These are phyloP conservation scores for Eugnorisma glareosa DNA, from an alignment of 2,888 invertebrate species.

Conservation along the genomic window DNA sequence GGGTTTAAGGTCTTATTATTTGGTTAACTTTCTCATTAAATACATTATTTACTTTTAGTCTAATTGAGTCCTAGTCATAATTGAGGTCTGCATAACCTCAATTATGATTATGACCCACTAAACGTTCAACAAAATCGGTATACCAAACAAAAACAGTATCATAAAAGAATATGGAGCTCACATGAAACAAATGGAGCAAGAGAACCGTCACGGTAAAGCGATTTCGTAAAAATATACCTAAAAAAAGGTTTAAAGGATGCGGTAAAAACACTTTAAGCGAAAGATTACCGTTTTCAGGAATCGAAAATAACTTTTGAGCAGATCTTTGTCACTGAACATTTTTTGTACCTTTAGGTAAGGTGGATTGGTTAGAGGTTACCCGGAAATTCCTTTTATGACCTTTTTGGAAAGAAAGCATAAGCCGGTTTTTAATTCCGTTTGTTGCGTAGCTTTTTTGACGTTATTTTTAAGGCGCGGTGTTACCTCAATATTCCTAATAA, in stretches of 20 bases:
- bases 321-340: conserved; percentile 49
- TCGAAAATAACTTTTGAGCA: conserved; percentile 51
- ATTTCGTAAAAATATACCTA: conserved; percentile 49
- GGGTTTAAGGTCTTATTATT: too few species aligned
- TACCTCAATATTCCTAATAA: too few species aligned
- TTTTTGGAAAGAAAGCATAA: conserved; percentile 5
- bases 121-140: conserved; percentile 19
- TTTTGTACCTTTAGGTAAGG: conserved; percentile 10
- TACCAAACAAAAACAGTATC: conserved; percentile 18
- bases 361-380: background rate
- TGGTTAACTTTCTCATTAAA: too few species aligned
- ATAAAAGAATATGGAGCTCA: conserved; percentile 37
- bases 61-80: too few species aligned
- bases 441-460: background rate
- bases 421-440: background rate
- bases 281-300: conserved; percentile 52
- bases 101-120: too few species aligned
- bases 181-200: conserved; percentile 50
- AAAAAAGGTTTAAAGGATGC: conserved; percentile 49
- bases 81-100: too few species aligned
- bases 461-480: too few species aligned
- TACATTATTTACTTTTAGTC: too few species aligned
- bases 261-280: conserved; percentile 49
- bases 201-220: conserved; percentile 42
- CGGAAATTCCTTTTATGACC: conserved; percentile 1